Evolutionary conservation across 2,888 invertebrate species (phyloP).

Genomic region (Allacma fusca): DNA sequence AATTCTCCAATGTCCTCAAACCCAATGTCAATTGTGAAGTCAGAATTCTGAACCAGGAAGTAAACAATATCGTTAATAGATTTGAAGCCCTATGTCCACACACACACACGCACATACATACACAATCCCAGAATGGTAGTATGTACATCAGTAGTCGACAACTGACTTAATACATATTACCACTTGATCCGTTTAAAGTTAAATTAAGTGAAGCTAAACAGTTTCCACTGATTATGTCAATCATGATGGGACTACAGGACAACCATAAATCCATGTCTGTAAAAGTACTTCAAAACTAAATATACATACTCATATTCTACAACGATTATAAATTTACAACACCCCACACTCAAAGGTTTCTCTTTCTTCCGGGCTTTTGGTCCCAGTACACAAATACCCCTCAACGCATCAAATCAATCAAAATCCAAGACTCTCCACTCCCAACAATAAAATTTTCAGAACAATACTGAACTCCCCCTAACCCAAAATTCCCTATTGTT

Average conservation of each 20-base stretch:
- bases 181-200: not conserved
- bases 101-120: not conserved
- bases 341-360: no score
- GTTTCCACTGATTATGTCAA: slow-evolving; percentile 12
- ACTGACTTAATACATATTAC: not conserved
- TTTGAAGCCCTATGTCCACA: not conserved
- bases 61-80: not conserved
- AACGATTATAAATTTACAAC: no score
- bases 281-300: not conserved
- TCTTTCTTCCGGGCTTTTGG: no score
- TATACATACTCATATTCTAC: not conserved
- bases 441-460: no score
- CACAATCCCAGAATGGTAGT: no score
- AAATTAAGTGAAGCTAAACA: not conserved
- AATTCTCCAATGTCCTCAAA: no score
- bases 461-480: no score
- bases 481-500: no score
- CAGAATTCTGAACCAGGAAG: slow-evolving; percentile 8
- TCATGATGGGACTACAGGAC: not conserved
- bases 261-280: not conserved
- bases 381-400: no score
- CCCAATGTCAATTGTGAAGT: no score
- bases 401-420: no score
- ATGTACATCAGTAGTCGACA: not conserved
- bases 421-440: no score